Evolutionary conservation across 1,140 invertebrate species (phyloP).

Genomic region (Heliothis virescens): DNA sequence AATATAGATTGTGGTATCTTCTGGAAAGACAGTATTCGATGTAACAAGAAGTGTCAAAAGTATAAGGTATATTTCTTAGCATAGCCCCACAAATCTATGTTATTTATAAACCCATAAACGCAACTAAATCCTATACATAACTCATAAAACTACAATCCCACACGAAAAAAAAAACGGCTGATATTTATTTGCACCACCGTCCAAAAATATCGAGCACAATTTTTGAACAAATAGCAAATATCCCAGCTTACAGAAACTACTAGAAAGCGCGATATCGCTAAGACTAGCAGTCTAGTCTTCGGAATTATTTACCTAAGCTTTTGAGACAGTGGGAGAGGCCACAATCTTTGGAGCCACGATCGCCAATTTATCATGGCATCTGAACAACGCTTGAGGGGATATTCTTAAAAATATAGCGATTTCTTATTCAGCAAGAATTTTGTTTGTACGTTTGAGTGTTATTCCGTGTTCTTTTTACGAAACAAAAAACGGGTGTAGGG

Average conservation of each 20-base stretch:
- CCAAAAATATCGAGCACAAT: not conserved
- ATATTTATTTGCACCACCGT: no score
- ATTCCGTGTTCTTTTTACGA: not conserved
- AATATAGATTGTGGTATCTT: no score
- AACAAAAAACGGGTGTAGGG: not conserved
- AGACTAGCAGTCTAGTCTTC: slow-evolving; percentile 27
- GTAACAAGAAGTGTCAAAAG: no score
- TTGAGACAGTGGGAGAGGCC: slow-evolving; percentile 70
- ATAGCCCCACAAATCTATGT: no score
- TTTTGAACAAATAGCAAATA: slow-evolving; percentile 22
- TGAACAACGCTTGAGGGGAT: slow-evolving; percentile 47
- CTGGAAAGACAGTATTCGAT: no score
- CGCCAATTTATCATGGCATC: slow-evolving; percentile 71
- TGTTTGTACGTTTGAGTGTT: slow-evolving; percentile 6
- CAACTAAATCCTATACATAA: no score
- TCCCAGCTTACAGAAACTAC: not conserved
- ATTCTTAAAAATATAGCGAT: slow-evolving; percentile 49
- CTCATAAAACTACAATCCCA: no score
- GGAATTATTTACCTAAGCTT: slow-evolving; percentile 72
- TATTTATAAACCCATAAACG: no score
- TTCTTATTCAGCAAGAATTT: slow-evolving; percentile 20
- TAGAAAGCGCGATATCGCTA: slow-evolving; percentile 20
- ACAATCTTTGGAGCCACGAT: slow-evolving; percentile 65
- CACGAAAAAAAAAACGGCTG: no score
- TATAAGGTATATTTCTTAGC: no score